Evolutionary conservation across 2,888 invertebrate species (phyloP).

Genomic region (Metopia argyrocephala): DNA sequence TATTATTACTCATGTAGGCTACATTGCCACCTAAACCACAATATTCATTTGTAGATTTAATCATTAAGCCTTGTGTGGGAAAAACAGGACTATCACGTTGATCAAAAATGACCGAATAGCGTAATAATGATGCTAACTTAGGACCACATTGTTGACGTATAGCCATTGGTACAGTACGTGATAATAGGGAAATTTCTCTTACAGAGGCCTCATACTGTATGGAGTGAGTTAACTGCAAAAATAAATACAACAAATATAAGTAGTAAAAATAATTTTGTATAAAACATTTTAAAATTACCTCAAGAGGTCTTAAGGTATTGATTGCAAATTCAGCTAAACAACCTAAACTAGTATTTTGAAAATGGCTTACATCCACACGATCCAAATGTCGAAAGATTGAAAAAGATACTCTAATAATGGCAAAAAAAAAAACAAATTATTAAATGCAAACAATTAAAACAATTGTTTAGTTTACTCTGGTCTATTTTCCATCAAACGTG

Average conservation of each 20-base stretch:
- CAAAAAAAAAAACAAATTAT: no score
- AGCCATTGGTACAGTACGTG: slow-evolving; percentile 87
- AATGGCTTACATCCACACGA: slow-evolving; percentile 80
- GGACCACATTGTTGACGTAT: slow-evolving; percentile 92
- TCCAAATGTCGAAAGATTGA: slow-evolving; percentile 85
- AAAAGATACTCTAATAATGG: slow-evolving; percentile 82
- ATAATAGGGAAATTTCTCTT: slow-evolving; percentile 87
- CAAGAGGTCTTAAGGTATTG: slow-evolving; percentile 80
- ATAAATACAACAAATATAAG: neutral
- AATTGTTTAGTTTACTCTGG: slow-evolving; percentile 81
- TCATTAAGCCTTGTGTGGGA: slow-evolving; percentile 85
- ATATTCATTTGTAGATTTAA: slow-evolving; percentile 89
- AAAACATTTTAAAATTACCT: slow-evolving; percentile 74
- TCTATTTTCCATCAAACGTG: slow-evolving; percentile 79
- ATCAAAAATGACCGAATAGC: slow-evolving; percentile 89
- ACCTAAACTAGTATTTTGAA: slow-evolving; percentile 88
- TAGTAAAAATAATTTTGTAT: neutral
- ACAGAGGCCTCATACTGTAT: slow-evolving; percentile 93
- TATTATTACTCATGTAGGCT: slow-evolving; percentile 91
- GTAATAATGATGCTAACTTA: slow-evolving; percentile 91
- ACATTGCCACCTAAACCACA: slow-evolving; percentile 94
- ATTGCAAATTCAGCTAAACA: slow-evolving; percentile 87
- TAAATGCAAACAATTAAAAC: neutral
- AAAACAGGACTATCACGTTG: slow-evolving; percentile 89
- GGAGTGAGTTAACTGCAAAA: slow-evolving; percentile 86